phyloP scores from a whole-genome alignment of 2,113 vertebrate species.

The Vidua macroura region DNA sequence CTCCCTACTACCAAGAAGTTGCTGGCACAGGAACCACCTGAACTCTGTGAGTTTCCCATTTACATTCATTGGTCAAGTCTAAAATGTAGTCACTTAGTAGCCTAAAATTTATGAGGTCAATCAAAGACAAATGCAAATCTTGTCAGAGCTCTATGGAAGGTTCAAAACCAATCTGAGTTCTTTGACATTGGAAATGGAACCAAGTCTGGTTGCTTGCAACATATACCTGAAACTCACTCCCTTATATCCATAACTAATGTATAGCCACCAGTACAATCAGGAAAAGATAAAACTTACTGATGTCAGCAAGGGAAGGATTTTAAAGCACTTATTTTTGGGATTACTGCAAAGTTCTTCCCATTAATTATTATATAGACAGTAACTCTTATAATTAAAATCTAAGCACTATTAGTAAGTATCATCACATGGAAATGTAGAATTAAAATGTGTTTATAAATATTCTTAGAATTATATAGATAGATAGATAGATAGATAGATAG shows the following conservation, averaged over 20 bases:
- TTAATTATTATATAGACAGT: neutral
- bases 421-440: neutral
- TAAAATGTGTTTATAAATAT: no score
- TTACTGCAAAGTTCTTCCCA: neutral
- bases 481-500: no score
- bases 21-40: neutral
- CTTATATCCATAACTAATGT: neutral
- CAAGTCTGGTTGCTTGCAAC: neutral
- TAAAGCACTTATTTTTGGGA: neutral
- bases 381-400: neutral
- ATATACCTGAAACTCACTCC: neutral
- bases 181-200: neutral
- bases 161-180: neutral
- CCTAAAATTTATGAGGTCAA: neutral
- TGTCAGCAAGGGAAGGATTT: neutral
- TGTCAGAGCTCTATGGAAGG: neutral
- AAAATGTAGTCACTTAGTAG: neutral
- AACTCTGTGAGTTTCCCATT: neutral
- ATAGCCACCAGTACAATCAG: neutral
- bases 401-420: neutral
- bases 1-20: neutral
- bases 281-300: neutral
- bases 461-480: no score
- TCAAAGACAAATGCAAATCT: neutral
- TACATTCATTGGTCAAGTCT: neutral